Base-by-base conservation (phyloP, 2,888 invertebrate genomes). In the Apotomis betuletana region DNA sequence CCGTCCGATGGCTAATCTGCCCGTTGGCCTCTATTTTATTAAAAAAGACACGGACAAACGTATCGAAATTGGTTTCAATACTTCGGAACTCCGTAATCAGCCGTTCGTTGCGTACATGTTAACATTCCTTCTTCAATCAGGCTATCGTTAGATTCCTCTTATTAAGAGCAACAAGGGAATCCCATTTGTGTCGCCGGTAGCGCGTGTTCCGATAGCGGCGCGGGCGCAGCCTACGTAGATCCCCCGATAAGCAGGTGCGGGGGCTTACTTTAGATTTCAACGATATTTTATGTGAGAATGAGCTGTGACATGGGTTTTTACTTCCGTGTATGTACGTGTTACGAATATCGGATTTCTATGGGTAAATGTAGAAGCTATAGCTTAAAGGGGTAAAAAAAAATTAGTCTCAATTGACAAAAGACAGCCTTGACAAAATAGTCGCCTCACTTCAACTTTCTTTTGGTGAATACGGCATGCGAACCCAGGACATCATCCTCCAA, bases 81-180 rank as follows among this genome's bases (percentile, higher is more conserved):
- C 36, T 36, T 5, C 5, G 4, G n/a, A 27, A 27, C 1, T 27
- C 13, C n/a, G 46, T 57, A 65, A 65, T 65, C 65, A 65, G 55
- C 63, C 8, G 49, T 49, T 12, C 10, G 9, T 49, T 12, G 49
- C 49, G 63, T 52, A 63, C 52, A 41, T 12, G 13, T 64, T 55
- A 63, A 63, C 63, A 64, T 64, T 64, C 64, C 64, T 15, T 1
- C 54, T 64, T 55, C 46, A 65, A 57, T 15, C 67, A 44, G 57
- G 51, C 63, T 44, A 57, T 59, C 58, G 58, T 60, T 68, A 68
- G 68, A 72, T 68, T 68, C 71, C 71, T 52, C 74, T 76, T 76
- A 76, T 74, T 76, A 74, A 76, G 74, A 68, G 70, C 57, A 71
- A 76, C 76, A 75, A 74, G 76, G 73, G 74, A 76, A 76, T 73